Conservation (phyloP, 2,888 invertebrate species). For the Monoplex corrugatus region DNA sequence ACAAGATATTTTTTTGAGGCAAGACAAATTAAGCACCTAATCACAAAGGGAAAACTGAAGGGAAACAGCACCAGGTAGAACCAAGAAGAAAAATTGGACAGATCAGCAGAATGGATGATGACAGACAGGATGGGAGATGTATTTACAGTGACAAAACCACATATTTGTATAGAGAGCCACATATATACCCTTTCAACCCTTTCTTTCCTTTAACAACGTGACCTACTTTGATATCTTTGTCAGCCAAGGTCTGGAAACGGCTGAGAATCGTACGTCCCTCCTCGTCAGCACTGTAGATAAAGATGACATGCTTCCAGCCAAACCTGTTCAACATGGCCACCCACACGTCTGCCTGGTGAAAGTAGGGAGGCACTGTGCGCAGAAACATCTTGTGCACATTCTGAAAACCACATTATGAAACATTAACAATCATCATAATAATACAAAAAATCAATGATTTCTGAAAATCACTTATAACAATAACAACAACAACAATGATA, state of each 20-base stretch:
- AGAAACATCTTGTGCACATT: slow-evolving; percentile 98
- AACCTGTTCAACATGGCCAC: slow-evolving; percentile 95
- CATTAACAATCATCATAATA: not conserved
- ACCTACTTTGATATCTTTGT: slow-evolving; percentile 93
- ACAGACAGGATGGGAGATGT: too few species aligned
- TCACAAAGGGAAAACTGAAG: too few species aligned
- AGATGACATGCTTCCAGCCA: slow-evolving; percentile 87
- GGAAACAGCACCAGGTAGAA: too few species aligned
- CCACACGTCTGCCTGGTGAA: slow-evolving; percentile 99
- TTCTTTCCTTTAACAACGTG: not conserved
- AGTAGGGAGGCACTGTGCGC: slow-evolving; percentile 97
- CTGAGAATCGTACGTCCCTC: slow-evolving; percentile 96
- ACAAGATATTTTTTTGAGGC: too few species aligned
- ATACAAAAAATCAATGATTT: too few species aligned
- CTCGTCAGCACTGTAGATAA: slow-evolving; percentile 97
- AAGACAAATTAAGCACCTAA: too few species aligned
- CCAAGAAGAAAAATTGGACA: too few species aligned
- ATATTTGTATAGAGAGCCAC: not conserved
- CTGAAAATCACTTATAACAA: not conserved
- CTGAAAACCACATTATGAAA: slow-evolving; percentile 82
- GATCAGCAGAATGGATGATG: too few species aligned
- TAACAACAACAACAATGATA: not conserved
- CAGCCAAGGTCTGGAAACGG: slow-evolving; percentile 95
- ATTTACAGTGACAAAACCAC: too few species aligned
- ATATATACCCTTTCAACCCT: not conserved